A percentile compares a stretch with the other conserved stretches of the same genome.
These are phyloP conservation scores for Strongylocentrotus purpuratus DNA, from an alignment of 35 echinoderm and acorn worm genomes.

Conservation along the genomic window DNA sequence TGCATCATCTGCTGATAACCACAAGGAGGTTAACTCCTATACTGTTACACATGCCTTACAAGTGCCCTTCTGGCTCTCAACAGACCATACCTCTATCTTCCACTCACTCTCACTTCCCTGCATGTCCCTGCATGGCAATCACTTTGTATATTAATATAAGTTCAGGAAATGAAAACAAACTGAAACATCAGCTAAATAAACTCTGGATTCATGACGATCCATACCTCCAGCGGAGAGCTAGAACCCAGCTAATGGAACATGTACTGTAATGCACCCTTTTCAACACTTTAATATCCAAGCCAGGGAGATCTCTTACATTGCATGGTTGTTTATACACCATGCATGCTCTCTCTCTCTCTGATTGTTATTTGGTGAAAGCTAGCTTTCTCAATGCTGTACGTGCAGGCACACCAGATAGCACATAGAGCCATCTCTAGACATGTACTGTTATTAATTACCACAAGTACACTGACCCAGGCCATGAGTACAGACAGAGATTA, in stretches of 20 bases:
- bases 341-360: not conserved
- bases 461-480: not conserved
- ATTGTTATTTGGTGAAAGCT: conserved; percentile 5
- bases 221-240: not conserved
- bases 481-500: not conserved
- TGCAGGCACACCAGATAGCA: not conserved
- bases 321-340: not conserved
- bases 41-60: too few species aligned
- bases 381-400: not conserved
- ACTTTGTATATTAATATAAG: not conserved
- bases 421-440: not conserved
- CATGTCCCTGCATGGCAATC: not conserved
- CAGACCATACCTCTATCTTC: not conserved
- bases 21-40: too few species aligned
- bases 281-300: not conserved
- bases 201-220: not conserved
- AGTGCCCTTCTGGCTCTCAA: not conserved
- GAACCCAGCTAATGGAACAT: not conserved
- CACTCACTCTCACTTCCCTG: not conserved
- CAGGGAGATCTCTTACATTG: not conserved
- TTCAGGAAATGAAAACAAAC: not conserved
- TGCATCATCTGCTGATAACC: too few species aligned
- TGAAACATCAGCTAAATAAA: conserved; percentile 5
- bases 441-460: not conserved
- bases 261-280: conserved; percentile 1